Evolutionary conservation across 1,140 invertebrate species (phyloP).

Genomic region (Drosophila takahashii): DNA sequence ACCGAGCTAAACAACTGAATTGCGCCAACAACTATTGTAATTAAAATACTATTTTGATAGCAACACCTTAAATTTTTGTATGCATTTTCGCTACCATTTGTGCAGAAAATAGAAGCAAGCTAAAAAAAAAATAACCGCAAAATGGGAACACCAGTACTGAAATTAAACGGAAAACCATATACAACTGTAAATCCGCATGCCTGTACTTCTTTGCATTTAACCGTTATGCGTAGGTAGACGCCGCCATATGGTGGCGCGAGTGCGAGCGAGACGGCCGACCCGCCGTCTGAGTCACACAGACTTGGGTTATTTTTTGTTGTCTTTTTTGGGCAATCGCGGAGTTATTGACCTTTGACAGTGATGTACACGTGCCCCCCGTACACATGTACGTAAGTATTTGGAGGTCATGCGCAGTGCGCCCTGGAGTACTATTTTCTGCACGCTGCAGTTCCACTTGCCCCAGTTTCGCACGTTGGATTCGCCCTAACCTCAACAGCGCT

Average conservation of each 20-base stretch:
- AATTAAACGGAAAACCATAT: conserved; percentile 56
- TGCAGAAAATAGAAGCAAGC: not conserved
- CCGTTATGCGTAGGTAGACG: conserved; percentile 32
- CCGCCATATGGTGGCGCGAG: conserved; percentile 12
- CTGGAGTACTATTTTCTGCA: conserved; percentile 41
- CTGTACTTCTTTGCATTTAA: conserved; percentile 42
- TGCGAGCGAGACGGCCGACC: conserved; percentile 2
- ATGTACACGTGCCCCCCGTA: conserved; percentile 19
- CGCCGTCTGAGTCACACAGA: conserved; percentile 44
- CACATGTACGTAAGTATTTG: conserved; percentile 1
- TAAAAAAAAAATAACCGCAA: conserved; percentile 38
- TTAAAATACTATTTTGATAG: conserved; percentile 73
- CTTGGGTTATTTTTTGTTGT: conserved; percentile 13
- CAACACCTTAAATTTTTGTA: conserved; percentile 59
- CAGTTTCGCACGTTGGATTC: conserved; percentile 51
- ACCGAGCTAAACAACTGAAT: conserved; percentile 50
- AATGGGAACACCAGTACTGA: conserved; percentile 59
- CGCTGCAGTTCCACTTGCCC: conserved; percentile 49
- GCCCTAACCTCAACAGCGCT: conserved; percentile 56
- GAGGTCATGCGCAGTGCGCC: conserved; percentile 71
- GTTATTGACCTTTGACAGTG: conserved; percentile 75
- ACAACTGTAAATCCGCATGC: conserved; percentile 47
- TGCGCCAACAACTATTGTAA: conserved; percentile 65
- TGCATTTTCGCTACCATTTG: conserved; percentile 34
- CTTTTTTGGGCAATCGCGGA: conserved; percentile 39